Evolutionary conservation across 2,797 vertebrate genomes (phyloP), one percentile per base, ranked within the genome.

Genomic region (Catostomus latipinnis): DNA sequence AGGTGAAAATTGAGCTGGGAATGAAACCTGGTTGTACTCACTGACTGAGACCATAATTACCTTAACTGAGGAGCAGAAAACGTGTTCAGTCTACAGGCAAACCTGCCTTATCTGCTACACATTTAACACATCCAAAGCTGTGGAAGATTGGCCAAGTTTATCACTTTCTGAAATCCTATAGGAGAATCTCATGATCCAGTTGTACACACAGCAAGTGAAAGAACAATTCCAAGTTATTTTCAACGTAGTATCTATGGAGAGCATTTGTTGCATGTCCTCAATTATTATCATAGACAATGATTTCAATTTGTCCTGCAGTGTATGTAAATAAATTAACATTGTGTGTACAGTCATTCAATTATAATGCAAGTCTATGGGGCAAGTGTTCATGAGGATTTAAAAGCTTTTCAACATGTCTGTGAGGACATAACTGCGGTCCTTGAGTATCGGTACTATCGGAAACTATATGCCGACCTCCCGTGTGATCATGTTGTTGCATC

Each of bases 1-100:
- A 60, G 71, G 77, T 78, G 85, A 84, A 84, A 86, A 86, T 81
- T 86, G 77, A 80, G 80, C 82, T 82, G 85, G 80, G 85, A 86
- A 74, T 74, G 50, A 61, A 56, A 74, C 71, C 61, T 18, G 81
- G 70, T 61, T 12, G 16, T 13, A 8, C 76, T 77, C 66, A 43
- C 80, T 74, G 73, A 76, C 22, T 73, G 68, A 82, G 71, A 75
- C 67, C 60, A 68, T 81, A 74, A 84, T 86, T 52, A 60, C 58
- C 68, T 82, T 86, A 82, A 84, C 75, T 74, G 74, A 74, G 66
- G 79, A 43, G 49, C 77, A 74, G 73, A 65, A 66, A 61, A 43
- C 8, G 48, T 14, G 71, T 79, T 74, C 48, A 74, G 71, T 70
- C 46, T 71, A 72, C 54, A 73, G 57, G 53, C 67, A n/a, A 72